Evolutionary conservation across 92 coral and sea anemone genomes (phyloP), one percentile per base, ranked within the genome.

Genomic region (Palythoa heliodiscus): DNA sequence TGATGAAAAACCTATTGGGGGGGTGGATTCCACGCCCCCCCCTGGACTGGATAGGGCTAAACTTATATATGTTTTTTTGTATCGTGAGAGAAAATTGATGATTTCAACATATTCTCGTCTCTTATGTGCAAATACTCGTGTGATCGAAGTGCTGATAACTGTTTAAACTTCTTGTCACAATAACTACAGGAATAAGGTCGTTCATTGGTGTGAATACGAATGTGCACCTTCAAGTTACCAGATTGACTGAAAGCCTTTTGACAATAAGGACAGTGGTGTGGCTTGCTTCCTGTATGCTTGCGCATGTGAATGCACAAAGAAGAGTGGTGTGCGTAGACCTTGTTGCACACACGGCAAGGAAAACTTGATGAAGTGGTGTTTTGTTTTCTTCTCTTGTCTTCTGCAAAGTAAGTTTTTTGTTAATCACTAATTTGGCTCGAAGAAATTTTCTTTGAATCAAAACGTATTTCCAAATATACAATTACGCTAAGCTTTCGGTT

Each of bases 251-350:
- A 79, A 40, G 73, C n/a, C 40, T 79, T 79, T 69, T 64, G 84
- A 22, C 84, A 79, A 55, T 63, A 79, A 10, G 72, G 73, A 43
- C 84, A 79, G 84, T 60, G 73, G 73, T 79, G 55, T 40, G 84
- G 84, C 58, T 79, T 79, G 20, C 4, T 64, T 22, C 84, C 84
- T n/a, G 84, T 79, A 40, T 79, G 84, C 52, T 60, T 35, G 72
- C 84, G 84, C 84, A 63, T 79, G 43, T 79, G 84, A 47, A 79
- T 24, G n/a, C 54, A 61, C 73, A 79, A 64, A 38, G 84, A 61
- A 0, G 84, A 79, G 11, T 37, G 57, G n/a, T 79, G 54, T 20
- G 72, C 20, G 58, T 61, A 79, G 55, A 69, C 13, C 55, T 39
- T 79, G 84, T 48, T 29, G 50, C 84, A 79, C 14, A 17, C 15